Evolutionary conservation across 2,797 vertebrate genomes (phyloP), one percentile per base, ranked within the genome.

Genomic region (Anabacerthia variegaticeps): DNA sequence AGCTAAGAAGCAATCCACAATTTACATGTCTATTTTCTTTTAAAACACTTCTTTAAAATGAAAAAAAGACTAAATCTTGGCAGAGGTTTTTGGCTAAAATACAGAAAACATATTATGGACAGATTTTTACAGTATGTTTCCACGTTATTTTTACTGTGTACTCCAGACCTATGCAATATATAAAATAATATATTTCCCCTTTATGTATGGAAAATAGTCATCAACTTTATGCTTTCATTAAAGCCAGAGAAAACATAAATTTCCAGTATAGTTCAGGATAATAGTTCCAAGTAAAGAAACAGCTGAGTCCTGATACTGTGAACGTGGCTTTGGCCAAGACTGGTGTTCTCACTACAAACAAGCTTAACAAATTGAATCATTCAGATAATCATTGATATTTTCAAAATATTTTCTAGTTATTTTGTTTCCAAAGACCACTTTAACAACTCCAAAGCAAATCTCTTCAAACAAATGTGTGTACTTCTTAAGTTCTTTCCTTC

Each of bases 61-160:
- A 83, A 77, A 54, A 32, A 68, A 36, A 18, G 58, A 48, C 85
- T 92, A 81, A 83, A 36, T 59, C 41, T 89, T 94, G 82, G 87
- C 85, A 81, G 28, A 52, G 5, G 2, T 14, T 85, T 88, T 78
- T 94, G 85, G 89, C 87, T 77, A 80, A 85, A 87, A 87, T 65
- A 49, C n/a, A 82, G 27, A 17, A 87, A 71, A 80, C 72, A 72
- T 55, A 85, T 93, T 76, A 62, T 56, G 48, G 89, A 81, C 69
- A 88, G 58, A 91, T 88, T 94, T 95, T 91, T 92, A 78, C 39
- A 41, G 28, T 43, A 48, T 52, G 30, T 81, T 95, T 95, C 51
- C 73, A 81, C 3, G 0, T 78, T 89, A 51, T 85, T 92, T 89
- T 91, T 92, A 44, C 37, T 88, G 37, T 66, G 66, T 32, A 19